Evolutionary conservation across 2,113 vertebrate species (phyloP).

Genomic region (Emydura subglobosa): DNA sequence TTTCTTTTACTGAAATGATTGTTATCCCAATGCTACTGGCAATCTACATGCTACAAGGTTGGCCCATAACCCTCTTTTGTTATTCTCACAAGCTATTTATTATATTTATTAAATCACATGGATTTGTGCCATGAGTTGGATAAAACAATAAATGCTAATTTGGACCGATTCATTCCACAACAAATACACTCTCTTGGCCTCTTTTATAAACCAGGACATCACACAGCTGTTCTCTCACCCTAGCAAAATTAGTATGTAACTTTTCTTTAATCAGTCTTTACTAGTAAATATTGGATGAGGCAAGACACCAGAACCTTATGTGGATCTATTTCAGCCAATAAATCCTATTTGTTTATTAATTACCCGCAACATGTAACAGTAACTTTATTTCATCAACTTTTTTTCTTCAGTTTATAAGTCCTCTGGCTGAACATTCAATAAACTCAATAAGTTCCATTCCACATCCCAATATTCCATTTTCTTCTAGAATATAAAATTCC

Average conservation of each 20-base stretch:
- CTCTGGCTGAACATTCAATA: neutral
- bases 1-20: slow-evolving; percentile 9
- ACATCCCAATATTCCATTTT: neutral
- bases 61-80: slow-evolving; percentile 60
- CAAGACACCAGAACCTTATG: slow-evolving; percentile 22
- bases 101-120: slow-evolving; percentile 72
- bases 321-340: slow-evolving; percentile 31
- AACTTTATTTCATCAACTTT: slow-evolving; percentile 35
- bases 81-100: slow-evolving; percentile 62
- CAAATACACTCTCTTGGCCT: slow-evolving; percentile 59
- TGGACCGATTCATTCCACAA: slow-evolving; percentile 69
- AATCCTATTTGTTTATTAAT: slow-evolving; percentile 52
- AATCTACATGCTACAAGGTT: slow-evolving; percentile 37
- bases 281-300: slow-evolving; percentile 37
- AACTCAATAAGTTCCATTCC: neutral
- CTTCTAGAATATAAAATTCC: slow-evolving; percentile 2
- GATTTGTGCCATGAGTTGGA: slow-evolving; percentile 64
- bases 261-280: slow-evolving; percentile 31
- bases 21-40: slow-evolving; percentile 53
- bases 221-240: slow-evolving; percentile 66
- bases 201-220: slow-evolving; percentile 63
- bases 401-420: slow-evolving; percentile 52
- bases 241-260: neutral
- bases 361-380: slow-evolving; percentile 1
- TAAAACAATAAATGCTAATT: slow-evolving; percentile 69